Conservation (phyloP, 2,888 invertebrate genomes). For the Yponomeuta plumbellus region DNA sequence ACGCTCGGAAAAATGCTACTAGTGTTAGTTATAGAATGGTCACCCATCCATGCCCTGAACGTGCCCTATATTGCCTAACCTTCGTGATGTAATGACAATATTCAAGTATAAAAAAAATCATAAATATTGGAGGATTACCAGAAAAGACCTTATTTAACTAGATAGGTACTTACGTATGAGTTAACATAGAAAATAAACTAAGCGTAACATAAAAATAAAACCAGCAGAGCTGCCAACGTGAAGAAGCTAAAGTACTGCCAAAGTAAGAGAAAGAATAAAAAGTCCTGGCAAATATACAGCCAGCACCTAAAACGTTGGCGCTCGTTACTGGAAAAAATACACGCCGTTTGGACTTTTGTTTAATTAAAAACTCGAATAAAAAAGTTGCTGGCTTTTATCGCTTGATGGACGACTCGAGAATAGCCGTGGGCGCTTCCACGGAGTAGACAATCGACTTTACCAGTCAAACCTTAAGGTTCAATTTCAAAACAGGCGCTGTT, state of each 20-base stretch:
- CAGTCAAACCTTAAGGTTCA: not conserved
- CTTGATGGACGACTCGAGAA: constrained; percentile 51
- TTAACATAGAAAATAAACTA: too few species aligned
- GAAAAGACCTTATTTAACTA: not conserved
- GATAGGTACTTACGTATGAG: too few species aligned
- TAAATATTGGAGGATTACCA: too few species aligned
- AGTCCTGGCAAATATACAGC: constrained; percentile 29
- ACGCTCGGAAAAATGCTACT: too few species aligned
- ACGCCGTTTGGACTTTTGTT: constrained; percentile 46
- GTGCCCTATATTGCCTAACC: too few species aligned
- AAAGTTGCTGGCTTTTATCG: constrained; percentile 66
- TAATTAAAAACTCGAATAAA: constrained; percentile 75
- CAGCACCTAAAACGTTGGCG: constrained; percentile 34
- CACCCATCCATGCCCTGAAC: too few species aligned
- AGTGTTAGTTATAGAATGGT: too few species aligned
- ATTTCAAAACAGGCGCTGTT: not conserved
- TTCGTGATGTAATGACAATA: too few species aligned
- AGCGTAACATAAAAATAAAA: too few species aligned
- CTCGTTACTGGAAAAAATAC: constrained; percentile 56
- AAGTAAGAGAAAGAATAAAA: constrained; percentile 4
- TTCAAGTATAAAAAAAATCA: too few species aligned
- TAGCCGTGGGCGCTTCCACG: not conserved
- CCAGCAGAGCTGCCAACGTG: not conserved
- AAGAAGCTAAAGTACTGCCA: not conserved
- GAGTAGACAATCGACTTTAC: not conserved